phyloP scores from a whole-genome alignment of 2,797 vertebrate species.

The Nothura maculosa region DNA sequence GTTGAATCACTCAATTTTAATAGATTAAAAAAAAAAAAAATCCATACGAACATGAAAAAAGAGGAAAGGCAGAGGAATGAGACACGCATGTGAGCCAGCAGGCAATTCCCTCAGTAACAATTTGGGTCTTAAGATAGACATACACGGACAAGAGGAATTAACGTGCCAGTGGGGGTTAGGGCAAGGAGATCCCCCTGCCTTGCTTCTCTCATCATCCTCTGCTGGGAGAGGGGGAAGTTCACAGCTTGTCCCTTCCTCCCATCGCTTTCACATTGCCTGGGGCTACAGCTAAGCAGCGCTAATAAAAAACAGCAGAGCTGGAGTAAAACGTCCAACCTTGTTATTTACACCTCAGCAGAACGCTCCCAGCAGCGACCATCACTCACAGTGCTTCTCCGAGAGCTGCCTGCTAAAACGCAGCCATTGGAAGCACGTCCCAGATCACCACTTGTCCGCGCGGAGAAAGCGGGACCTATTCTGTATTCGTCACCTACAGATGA shows the following conservation, averaged over 20 bases:
- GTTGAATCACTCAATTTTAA: not conserved
- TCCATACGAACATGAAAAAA: not conserved
- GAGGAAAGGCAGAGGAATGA: not conserved
- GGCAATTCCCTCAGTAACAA: not conserved
- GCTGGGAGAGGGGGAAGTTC: conserved; percentile 16
- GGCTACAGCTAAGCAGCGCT: conserved; percentile 8
- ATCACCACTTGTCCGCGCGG: fast-evolving
- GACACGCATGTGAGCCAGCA: not conserved
- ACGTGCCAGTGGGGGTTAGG: not conserved
- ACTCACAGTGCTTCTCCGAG: not conserved
- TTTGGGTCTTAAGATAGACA: not conserved
- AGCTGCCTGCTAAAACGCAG: not conserved
- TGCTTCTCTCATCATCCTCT: not conserved
- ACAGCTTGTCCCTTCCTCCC: conserved; percentile 41
- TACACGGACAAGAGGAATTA: not conserved
- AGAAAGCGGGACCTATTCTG: not conserved
- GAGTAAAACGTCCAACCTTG: conserved; percentile 48
- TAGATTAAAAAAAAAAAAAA: not conserved
- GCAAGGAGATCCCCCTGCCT: conserved; percentile 20
- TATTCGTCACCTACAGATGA: not conserved
- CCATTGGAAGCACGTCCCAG: not conserved
- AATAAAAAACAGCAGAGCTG: conserved; percentile 62
- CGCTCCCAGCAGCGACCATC: not conserved
- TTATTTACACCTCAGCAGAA: conserved; percentile 69
- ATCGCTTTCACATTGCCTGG: not conserved